Base-by-base conservation (phyloP, 2,113 vertebrate species). In the Oenanthe melanoleuca region DNA sequence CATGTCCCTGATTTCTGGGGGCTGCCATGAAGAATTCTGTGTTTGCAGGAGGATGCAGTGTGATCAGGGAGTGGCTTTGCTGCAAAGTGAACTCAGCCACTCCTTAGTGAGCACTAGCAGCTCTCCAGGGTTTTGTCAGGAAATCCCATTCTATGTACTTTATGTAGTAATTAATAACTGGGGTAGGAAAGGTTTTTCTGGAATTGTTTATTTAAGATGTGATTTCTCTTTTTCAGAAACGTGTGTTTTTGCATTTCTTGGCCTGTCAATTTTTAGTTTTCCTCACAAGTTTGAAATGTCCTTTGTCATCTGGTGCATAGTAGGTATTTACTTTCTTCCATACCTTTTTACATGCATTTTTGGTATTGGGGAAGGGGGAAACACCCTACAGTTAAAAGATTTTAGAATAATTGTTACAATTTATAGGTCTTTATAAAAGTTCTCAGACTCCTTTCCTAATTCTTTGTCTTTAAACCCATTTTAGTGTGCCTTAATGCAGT, bases 301-400 rank as follows among this genome's bases (percentile, higher is more conserved):
- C 80, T 99, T 99, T 96, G 99, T 99, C 97, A 99, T 99, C 97
- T 99, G 99, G 99, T 99, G 99, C 98, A 99, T 99, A 94, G 99
- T 99, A 98, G 98, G 99, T 98, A 98, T 96, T 96, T 94, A 83
- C n/a, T 95, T 96, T 34, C 75, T 69, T 94, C 42, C 23, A 9
- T 69, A 19, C 28, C 42, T 61, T 47, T 88, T 79, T 85, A 49
- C 18, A 40, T 80, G n/a, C 1, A 1, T 12, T 86, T 89, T 78
- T 78, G 31, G 10, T 92, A 9, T 29, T 88, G 81, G 50, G 44
- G 34, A 61, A 12, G 26, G 34, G 50, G 7, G 9, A 53, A 61
- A 74, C 37, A 67, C 15, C 34, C 73, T 73, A 24, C 33, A 75
- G 21, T 77, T 93, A 69, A 67, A 79, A 26, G 16, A 37, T 60